Percentiles rank a stretch among this genome's conserved stretches.
phyloP scores from a whole-genome alignment of 1,140 invertebrate species.

The Lepidurus apus region DNA sequence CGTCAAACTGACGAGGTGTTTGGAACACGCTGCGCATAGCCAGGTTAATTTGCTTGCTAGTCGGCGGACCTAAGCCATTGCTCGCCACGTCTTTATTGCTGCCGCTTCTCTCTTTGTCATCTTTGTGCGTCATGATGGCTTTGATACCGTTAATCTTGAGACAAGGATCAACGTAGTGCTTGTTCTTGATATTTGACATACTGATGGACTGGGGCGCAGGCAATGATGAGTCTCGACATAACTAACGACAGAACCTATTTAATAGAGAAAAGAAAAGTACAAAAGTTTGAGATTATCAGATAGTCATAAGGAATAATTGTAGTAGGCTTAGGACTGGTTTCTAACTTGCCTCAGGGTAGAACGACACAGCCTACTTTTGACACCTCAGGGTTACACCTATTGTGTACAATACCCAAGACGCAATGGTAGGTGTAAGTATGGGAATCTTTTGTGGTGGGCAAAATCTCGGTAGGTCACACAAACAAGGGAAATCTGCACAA shows the following conservation, averaged over 20 bases:
- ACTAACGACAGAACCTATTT: neutral
- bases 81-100: neutral
- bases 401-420: neutral
- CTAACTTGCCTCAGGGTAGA: neutral
- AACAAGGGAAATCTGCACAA: constrained; percentile 3
- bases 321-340: neutral
- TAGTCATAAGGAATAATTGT: neutral
- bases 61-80: constrained; percentile 25
- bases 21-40: constrained; percentile 29
- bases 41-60: constrained; percentile 26
- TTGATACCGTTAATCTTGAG: neutral
- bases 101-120: constrained; percentile 1
- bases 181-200: neutral
- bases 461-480: neutral
- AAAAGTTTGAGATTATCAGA: neutral
- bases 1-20: constrained; percentile 31
- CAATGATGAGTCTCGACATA: constrained; percentile 2
- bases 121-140: neutral
- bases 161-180: neutral
- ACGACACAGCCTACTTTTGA: neutral
- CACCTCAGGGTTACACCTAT: constrained; percentile 11
- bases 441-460: neutral
- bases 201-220: neutral
- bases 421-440: neutral
- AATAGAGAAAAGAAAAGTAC: neutral